Percentiles rank a stretch among this genome's conserved stretches.
phyloP scores from a whole-genome alignment of 2,797 vertebrate genomes.

The Natrix natrix region DNA sequence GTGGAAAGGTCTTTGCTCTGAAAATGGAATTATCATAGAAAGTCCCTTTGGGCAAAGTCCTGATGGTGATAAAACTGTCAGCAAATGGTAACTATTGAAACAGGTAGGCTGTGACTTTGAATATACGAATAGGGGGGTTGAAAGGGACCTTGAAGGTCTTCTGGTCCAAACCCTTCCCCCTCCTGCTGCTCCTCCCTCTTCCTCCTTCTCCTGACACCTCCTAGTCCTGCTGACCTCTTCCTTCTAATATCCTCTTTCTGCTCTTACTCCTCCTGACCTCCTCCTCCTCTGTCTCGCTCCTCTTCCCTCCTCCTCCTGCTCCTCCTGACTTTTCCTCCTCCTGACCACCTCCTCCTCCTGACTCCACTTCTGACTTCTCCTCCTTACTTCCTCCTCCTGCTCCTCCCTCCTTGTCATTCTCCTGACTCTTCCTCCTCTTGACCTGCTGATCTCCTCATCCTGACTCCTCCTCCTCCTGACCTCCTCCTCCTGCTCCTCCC shows the following conservation, averaged over 20 bases:
- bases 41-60: background rate
- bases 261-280: no score
- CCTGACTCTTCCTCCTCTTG: no score
- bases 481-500: no score
- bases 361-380: background rate
- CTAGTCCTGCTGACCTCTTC: background rate
- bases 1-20: background rate
- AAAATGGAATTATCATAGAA: background rate
- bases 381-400: no score
- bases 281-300: no score
- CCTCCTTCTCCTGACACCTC: background rate
- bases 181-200: background rate
- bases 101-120: background rate
- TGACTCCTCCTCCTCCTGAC: no score
- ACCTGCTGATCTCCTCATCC: no score
- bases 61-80: no score
- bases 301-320: no score
- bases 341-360: no score
- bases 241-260: no score
- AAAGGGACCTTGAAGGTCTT: background rate
- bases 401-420: no score
- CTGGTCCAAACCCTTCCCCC: background rate
- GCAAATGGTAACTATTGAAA: background rate
- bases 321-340: background rate
- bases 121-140: background rate